Evolutionary conservation across 2,113 vertebrate genomes (phyloP), one percentile per base, ranked within the genome.

Genomic region (Anarhynchus alexandrinus): DNA sequence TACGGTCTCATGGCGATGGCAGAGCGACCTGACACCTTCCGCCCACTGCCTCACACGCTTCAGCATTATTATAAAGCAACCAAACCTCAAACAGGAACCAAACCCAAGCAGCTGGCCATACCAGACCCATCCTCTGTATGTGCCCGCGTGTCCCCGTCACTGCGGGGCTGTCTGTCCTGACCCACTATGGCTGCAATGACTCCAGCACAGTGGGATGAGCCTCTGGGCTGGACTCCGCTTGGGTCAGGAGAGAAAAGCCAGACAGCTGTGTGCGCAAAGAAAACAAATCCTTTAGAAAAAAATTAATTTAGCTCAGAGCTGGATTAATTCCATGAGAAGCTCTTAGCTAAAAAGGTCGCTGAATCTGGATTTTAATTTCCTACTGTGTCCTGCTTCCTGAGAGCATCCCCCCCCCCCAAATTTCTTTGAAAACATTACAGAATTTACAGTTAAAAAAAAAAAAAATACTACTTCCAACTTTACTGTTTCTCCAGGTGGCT

Each of bases 351-450:
- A 90, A 95, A 72, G 40, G 85, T 85, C 91, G 82, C 42, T 11
- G 79, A 64, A 84, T 65, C 81, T 57, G 55, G 67, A 57, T 78
- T 94, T 94, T 88, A 34, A 96, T 96, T 95, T 95, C 92, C 93
- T 78, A 70, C 49, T 36, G 29, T 40, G 67, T 32, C 71, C 86
- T 86, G 81, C 79, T 94, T 94, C 82, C 85, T 34, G 40, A 86
- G 47, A 84, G n/a, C 0, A 0, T 29, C 40, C 36, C 3, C 22
- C 1, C 12, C 18, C 8, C 7, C 45, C 27, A 10, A 42, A 11
- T 54, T 57, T 74, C 51, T 93, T 62, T 38, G 38, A 81, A 67
- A 93, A 73, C 12, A 74, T 22, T 9, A 69, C 47, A 79, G 54
- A 85, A 89, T 81, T 92, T 62, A 45, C 66, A 87, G 45, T 42